These are phyloP conservation scores for Pogonocichla stellata DNA, from an alignment of 2,113 vertebrate genomes.

Conservation along the genomic window DNA sequence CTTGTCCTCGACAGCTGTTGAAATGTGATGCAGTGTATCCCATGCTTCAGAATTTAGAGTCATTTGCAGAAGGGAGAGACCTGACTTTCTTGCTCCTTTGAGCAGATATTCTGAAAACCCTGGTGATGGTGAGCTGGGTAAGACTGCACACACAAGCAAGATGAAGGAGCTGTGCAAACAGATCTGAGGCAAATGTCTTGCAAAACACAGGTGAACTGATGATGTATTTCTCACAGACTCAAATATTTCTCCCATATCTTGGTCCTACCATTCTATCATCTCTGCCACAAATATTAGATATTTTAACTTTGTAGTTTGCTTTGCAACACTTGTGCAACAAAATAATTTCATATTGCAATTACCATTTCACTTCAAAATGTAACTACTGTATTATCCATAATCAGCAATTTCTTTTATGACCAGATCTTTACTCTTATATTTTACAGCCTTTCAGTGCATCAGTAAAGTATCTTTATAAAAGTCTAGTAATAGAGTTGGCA, in stretches of 20 bases:
- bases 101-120: background rate
- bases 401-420: conserved; percentile 34
- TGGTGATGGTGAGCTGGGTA: background rate
- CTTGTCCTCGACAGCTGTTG: background rate
- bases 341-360: background rate
- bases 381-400: conserved; percentile 24
- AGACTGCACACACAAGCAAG: background rate
- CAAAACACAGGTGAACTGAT: background rate
- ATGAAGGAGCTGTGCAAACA: background rate
- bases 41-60: background rate
- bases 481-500: background rate
- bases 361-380: background rate
- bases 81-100: background rate
- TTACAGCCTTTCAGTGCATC: background rate
- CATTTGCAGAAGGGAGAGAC: background rate
- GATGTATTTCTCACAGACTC: background rate
- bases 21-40: background rate
- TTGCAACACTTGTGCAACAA: background rate
- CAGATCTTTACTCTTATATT: background rate
- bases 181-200: background rate
- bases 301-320: background rate
- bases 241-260: background rate
- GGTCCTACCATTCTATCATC: background rate
- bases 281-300: background rate
- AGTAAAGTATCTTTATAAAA: background rate